Evolutionary conservation across 2,113 vertebrate genomes (phyloP).

Genomic region (Prionailurus viverrinus): DNA sequence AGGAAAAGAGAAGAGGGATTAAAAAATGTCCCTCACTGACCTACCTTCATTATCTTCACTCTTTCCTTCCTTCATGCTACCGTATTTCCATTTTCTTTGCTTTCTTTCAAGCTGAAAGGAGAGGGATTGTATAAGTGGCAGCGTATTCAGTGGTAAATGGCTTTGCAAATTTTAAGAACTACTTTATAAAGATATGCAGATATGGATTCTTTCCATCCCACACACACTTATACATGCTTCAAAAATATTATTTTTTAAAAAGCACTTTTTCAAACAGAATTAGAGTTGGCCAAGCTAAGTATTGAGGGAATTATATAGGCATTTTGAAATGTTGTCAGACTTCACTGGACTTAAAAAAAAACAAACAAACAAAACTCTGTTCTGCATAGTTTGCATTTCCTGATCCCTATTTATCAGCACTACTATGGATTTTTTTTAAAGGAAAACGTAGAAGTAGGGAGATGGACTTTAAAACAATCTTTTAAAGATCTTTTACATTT

Average conservation of each 20-base stretch:
- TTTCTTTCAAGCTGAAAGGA: neutral
- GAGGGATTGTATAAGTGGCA: neutral
- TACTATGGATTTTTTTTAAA: slow-evolving; percentile 15
- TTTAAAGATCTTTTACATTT: slow-evolving; percentile 43
- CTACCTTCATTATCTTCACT: neutral
- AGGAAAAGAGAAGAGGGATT: neutral
- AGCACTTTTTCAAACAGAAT: slow-evolving; percentile 36
- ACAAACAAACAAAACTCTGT: neutral
- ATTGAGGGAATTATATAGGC: neutral
- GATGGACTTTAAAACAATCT: slow-evolving; percentile 46
- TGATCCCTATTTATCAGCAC: slow-evolving; percentile 12
- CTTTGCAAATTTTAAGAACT: slow-evolving; percentile 52
- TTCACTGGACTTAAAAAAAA: neutral
- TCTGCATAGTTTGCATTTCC: slow-evolving; percentile 15
- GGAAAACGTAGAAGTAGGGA: slow-evolving; percentile 21
- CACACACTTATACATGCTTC: neutral
- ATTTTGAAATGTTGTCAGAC: slow-evolving; percentile 49
- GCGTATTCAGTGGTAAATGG: neutral
- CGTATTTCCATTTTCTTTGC: slow-evolving; percentile 26
- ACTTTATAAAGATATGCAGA: slow-evolving; percentile 37
- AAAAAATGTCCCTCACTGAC: neutral
- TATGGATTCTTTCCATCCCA: neutral
- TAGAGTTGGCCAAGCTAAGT: neutral
- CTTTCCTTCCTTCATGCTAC: neutral
- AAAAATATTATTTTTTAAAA: slow-evolving; percentile 18